Evolutionary conservation across 2,888 invertebrate species (phyloP).

Genomic region (Glyphotaelius pellucidus): DNA sequence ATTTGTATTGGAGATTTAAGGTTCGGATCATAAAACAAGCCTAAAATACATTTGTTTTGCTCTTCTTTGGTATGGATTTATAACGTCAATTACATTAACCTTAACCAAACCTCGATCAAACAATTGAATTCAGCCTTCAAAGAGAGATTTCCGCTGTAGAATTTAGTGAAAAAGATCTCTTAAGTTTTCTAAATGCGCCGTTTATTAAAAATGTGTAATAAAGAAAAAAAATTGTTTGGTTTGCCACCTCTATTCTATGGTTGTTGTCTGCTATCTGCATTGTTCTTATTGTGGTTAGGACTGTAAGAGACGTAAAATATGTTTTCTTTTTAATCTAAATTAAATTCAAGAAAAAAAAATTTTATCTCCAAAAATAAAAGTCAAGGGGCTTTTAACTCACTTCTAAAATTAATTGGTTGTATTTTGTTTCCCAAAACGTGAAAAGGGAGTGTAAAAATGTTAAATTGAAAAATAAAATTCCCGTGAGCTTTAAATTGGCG

Average conservation of each 20-base stretch:
- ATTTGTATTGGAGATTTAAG: no score
- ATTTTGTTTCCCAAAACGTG: not conserved
- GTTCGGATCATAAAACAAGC: no score
- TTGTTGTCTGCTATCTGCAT: not conserved
- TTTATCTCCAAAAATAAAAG: not conserved
- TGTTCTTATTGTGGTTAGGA: not conserved
- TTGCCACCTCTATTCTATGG: not conserved
- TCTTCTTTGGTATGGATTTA: no score
- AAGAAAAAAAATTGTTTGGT: not conserved
- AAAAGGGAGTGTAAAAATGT: not conserved
- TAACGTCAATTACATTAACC: no score
- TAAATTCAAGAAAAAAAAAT: not conserved
- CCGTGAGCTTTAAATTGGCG: not conserved
- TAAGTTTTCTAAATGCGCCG: not conserved
- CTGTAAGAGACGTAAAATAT: not conserved
- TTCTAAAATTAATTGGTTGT: not conserved
- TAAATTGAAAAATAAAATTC: not conserved
- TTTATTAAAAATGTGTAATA: not conserved
- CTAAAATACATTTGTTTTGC: no score
- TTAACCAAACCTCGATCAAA: no score
- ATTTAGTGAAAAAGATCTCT: no score
- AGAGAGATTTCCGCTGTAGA: no score
- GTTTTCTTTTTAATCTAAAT: not conserved
- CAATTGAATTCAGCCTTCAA: no score
- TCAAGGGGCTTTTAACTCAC: not conserved